Base-by-base conservation (phyloP, 2,113 vertebrate genomes). In the Aegithalos caudatus region DNA sequence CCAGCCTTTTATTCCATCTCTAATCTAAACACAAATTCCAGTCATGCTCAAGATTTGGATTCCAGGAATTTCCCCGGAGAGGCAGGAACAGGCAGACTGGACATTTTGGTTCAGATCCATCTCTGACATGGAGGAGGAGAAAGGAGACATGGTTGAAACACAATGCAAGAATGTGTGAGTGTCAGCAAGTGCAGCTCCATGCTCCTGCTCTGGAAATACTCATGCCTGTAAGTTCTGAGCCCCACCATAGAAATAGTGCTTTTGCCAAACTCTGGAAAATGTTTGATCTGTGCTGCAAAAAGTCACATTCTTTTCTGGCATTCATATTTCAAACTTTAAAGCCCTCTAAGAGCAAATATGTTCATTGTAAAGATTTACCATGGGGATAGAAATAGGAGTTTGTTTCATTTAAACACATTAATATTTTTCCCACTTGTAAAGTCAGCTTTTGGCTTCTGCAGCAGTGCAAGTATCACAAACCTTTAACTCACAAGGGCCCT, bases 371-470 rank as follows among this genome's bases (percentile, higher is more conserved):
- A 90, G 82, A 86, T 96, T 94, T 96, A 86, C 80, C 88, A 42
- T 22, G 86, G 95, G 90, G 80, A 94, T 86, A 92, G 94, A 88
- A 96, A 95, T 92, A 83, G 65, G 90, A 93, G 92, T 95, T 96
- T 91, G 92, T 81, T 96, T 96, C 94, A 88, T 86, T 97, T 94
- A 95, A 96, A 86, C 90, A 76, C 86, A 90, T 97, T 94, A 93
- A 95, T 95, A 96, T 95, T 95, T 96, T 96, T 93, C 95, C 94
- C 93, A 94, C 92, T 96, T 94, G 92, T 96, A 94, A 96, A 95
- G 88, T 92, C 90, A 96, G 86, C 65, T 92, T 90, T 95, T 96
- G 95, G 95, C 93, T 97, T 96, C 95, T 95, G 92, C 91, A 79
- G 92, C 76, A 78, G 69, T 88, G 88, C 85, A 96, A 93, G 76